phyloP scores from a whole-genome alignment of 2,797 vertebrate genomes.

The Syndactyla subalaris region DNA sequence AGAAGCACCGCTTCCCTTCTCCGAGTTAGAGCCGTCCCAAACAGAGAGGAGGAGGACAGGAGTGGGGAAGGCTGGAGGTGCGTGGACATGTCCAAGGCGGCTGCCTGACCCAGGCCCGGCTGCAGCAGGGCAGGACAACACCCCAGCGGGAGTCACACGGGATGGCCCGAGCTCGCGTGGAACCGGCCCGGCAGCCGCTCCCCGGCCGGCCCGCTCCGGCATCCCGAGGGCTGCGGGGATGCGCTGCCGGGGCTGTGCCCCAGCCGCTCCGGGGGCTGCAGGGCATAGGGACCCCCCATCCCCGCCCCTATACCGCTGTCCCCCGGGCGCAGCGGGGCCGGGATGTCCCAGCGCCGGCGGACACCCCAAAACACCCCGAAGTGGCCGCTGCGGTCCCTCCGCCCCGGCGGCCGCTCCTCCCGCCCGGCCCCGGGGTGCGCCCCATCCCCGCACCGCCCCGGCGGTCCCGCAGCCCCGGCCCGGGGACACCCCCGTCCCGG shows the following conservation, averaged over 20 bases:
- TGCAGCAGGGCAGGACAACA: conserved; percentile 7
- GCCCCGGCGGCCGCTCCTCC: background rate
- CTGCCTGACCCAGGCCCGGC: background rate
- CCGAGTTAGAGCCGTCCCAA: background rate
- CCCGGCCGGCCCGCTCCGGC: background rate
- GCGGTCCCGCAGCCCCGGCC: no score
- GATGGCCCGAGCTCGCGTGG: conserved; percentile 28
- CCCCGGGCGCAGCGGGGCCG: background rate
- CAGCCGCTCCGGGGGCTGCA: background rate
- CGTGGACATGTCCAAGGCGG: background rate
- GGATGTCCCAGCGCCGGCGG: background rate
- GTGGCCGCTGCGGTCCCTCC: background rate
- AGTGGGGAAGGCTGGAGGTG: background rate
- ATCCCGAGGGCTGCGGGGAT: background rate
- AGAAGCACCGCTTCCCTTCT: background rate
- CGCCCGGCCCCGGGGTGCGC: background rate
- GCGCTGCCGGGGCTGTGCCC: background rate
- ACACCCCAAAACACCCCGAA: background rate
- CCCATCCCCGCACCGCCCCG: background rate
- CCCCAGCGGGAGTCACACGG: background rate
- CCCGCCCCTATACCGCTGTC: background rate
- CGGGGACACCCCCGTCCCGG: background rate
- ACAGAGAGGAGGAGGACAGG: background rate
- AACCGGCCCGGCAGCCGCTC: background rate
- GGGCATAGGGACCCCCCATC: background rate